Evolutionary conservation across 2,113 vertebrate genomes (phyloP).

Genomic region (Myotis lucifugus): DNA sequence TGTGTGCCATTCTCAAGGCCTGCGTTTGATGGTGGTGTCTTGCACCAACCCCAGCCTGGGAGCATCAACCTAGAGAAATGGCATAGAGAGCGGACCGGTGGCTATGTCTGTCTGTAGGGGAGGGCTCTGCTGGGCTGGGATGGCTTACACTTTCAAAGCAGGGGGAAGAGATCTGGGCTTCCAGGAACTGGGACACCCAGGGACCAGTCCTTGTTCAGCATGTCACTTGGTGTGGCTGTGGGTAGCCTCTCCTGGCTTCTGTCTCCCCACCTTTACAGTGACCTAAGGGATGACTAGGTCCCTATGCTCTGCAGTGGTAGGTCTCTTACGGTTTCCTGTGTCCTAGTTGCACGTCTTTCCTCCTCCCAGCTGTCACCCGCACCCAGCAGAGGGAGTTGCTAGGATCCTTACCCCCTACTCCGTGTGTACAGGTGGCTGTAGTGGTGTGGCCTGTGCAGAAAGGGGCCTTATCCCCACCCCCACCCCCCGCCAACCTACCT

Average conservation of each 20-base stretch:
- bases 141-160: neutral
- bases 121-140: neutral
- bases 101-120: neutral
- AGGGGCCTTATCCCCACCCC: neutral
- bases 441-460: neutral
- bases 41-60: neutral
- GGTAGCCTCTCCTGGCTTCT: neutral
- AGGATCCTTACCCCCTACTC: neutral
- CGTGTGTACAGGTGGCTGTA: accelerated
- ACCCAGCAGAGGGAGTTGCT: too few relatives aligned
- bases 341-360: neutral
- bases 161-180: neutral
- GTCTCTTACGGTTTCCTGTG: neutral
- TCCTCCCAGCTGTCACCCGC: neutral
- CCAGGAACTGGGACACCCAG: neutral
- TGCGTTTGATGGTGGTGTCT: neutral
- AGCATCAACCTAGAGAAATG: neutral
- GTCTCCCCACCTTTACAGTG: neutral
- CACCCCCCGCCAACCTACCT: neutral
- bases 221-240: neutral
- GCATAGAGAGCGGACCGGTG: too few relatives aligned
- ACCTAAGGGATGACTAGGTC: neutral
- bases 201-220: neutral
- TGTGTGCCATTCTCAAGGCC: neutral
- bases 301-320: too few relatives aligned